phyloP scores from a whole-genome alignment of 2,113 vertebrate species.

The Coryphaenoides rupestris region DNA sequence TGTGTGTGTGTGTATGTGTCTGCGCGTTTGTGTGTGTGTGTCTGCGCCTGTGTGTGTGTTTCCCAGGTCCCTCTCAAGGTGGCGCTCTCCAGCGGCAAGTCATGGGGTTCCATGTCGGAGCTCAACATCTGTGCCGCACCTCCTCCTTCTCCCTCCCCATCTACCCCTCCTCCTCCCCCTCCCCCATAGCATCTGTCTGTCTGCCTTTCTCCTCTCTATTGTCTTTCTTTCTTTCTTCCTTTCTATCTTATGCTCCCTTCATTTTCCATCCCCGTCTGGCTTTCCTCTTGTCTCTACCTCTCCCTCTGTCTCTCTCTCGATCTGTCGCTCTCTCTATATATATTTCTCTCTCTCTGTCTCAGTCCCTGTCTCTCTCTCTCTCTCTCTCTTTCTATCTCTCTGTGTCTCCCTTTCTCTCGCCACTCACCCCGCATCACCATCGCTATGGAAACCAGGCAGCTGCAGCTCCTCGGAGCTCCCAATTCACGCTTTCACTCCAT shows the following conservation, averaged over 20 bases:
- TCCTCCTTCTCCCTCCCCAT: constrained; percentile 39
- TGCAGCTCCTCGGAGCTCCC: constrained; percentile 68
- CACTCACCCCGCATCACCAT: constrained; percentile 65
- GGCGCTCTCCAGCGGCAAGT: constrained; percentile 78
- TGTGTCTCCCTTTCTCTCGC: constrained; percentile 46
- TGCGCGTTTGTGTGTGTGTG: neutral
- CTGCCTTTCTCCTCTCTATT: neutral
- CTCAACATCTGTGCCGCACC: constrained; percentile 55
- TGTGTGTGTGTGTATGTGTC: neutral
- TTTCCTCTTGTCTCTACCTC: constrained; percentile 1
- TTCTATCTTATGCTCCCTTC: neutral
- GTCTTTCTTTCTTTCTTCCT: too few species aligned
- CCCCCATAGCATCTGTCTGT: neutral
- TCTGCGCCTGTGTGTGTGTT: constrained; percentile 28
- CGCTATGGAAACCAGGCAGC: constrained; percentile 80
- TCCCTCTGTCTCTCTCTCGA: constrained; percentile 12
- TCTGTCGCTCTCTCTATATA: constrained; percentile 31
- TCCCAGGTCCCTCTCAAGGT: constrained; percentile 89
- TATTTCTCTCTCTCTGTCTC: constrained; percentile 43
- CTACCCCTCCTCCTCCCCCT: neutral
- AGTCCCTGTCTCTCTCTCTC: constrained; percentile 10
- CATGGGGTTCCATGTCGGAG: constrained; percentile 88
- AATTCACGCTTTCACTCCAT: constrained; percentile 71
- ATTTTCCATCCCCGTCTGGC: neutral
- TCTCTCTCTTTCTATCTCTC: constrained; percentile 41